A percentile compares a stretch with the other conserved stretches of the same genome.
Evolutionary conservation across 2,888 invertebrate species (phyloP).

Genomic region (Megastigmus dorsalis): DNA sequence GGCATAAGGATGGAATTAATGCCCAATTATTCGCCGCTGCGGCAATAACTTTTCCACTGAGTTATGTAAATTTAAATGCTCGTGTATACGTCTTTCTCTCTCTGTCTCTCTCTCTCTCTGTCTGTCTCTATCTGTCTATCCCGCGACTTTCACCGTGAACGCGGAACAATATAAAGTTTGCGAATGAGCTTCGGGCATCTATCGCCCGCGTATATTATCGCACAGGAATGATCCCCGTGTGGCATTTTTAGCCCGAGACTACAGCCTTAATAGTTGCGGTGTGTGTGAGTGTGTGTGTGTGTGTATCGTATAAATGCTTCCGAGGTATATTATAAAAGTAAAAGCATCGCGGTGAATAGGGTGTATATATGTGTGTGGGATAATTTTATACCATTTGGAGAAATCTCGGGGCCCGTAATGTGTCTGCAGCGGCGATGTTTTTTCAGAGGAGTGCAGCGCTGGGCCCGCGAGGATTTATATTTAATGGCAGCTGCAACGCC

Average conservation of each 20-base stretch:
- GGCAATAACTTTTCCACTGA: slow-evolving; percentile 41
- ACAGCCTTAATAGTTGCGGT: too few relatives aligned
- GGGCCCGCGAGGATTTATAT: neutral
- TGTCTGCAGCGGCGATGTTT: slow-evolving; percentile 4
- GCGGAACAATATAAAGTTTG: slow-evolving; percentile 39
- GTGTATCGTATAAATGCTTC: slow-evolving; percentile 4
- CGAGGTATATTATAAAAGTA: slow-evolving; percentile 19
- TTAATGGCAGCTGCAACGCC: neutral
- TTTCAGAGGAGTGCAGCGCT: slow-evolving; percentile 6
- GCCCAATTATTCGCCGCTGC: slow-evolving; percentile 27
- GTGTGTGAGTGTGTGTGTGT: too few relatives aligned
- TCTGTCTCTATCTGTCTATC: neutral
- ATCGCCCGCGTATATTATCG: neutral
- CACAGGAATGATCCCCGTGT: slow-evolving; percentile 9
- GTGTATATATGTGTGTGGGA: too few relatives aligned
- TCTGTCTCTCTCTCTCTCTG: too few relatives aligned
- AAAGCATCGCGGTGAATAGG: neutral
- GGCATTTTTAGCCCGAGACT: neutral
- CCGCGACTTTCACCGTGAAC: slow-evolving; percentile 34
- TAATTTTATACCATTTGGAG: slow-evolving; percentile 34
- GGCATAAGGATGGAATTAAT: slow-evolving; percentile 35
- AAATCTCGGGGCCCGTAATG: slow-evolving; percentile 30
- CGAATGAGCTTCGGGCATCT: slow-evolving; percentile 23
- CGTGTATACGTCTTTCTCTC: neutral
- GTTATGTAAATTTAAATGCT: slow-evolving; percentile 45